Conservation (phyloP, 1,140 invertebrate species). For the Plectrocnemia conspersa region DNA sequence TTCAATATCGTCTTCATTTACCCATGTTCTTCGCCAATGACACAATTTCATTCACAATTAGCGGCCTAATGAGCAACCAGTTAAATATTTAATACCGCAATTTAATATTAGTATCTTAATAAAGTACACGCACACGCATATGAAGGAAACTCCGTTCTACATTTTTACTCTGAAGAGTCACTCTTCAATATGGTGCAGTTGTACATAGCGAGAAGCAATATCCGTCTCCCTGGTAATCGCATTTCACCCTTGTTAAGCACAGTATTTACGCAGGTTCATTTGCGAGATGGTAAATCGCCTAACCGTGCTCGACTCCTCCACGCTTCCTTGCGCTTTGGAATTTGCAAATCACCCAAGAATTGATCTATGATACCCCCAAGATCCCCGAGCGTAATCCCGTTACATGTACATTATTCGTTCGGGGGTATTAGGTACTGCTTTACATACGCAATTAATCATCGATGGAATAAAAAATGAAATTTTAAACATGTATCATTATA, state of each 20-base stretch:
- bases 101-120: too few relatives aligned
- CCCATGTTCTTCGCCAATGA: too few relatives aligned
- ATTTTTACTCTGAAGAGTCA: too few relatives aligned
- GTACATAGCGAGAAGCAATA: constrained; percentile 9
- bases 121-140: too few relatives aligned
- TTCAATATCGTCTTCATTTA: too few relatives aligned
- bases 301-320: neutral
- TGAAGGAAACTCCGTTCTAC: too few relatives aligned
- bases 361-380: neutral
- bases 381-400: neutral
- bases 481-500: constrained; percentile 1
- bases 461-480: too few relatives aligned
- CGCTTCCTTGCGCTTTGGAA: neutral
- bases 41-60: too few relatives aligned
- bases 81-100: too few relatives aligned
- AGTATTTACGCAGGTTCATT: constrained; percentile 29
- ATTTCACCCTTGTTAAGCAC: constrained; percentile 28
- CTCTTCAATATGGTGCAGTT: neutral
- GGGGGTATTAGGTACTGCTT: neutral
- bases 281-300: constrained; percentile 17
- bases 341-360: constrained; percentile 23
- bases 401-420: neutral
- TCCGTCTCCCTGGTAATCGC: constrained; percentile 17
- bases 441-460: too few relatives aligned
- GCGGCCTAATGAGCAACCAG: too few relatives aligned